Base-by-base conservation (phyloP, 2,888 invertebrate genomes). In the Vesta saturnalis region DNA sequence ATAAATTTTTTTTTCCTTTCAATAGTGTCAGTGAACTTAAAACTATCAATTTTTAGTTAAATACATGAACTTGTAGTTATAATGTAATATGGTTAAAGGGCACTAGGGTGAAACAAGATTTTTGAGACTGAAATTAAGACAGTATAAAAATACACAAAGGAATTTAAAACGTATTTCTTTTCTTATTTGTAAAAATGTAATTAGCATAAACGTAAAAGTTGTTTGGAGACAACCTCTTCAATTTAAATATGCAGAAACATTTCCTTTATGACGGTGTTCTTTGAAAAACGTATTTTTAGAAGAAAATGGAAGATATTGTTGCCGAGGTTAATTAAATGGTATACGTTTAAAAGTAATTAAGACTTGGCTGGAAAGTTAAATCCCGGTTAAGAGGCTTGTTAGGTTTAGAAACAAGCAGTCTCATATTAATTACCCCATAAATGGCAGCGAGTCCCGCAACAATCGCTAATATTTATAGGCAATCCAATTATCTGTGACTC, bases 391-490 rank as follows among this genome's bases (percentile, higher is more conserved):
- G 60, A 49, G 35, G 30, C 30, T 60, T 55, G 52, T 64, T 60
- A 64, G 46, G 54, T 55, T 57, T 60, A 59, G 64, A 59, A 64
- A 60, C 64, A 60, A 64, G 64, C 64, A 54, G 59, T 60, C 47
- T 57, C 64, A 64, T 64, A 60, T 64, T 79, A 79, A 78, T 78
- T 79, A 77, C 76, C 68, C 78, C 78, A 70, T 78, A 79, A 77
- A 78, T 74, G 78, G 77, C 67, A 69, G 69, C 70, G 54, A 69
- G 67, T 61, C 66, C 52, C 62, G 43, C 69, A 73, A 74, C 76
- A 76, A 77, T 77, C 73, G 75, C 73, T 74, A 74, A 75, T 78
- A 73, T 76, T 74, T 75, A 76, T 75, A 72, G 73, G 67, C 74
- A 75, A 73, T 74, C 75, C 75, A 77, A 78, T 77, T 77, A 77